These are phyloP conservation scores for Petrolisthes manimaculis DNA, from an alignment of 2,888 invertebrate genomes.

Conservation along the genomic window DNA sequence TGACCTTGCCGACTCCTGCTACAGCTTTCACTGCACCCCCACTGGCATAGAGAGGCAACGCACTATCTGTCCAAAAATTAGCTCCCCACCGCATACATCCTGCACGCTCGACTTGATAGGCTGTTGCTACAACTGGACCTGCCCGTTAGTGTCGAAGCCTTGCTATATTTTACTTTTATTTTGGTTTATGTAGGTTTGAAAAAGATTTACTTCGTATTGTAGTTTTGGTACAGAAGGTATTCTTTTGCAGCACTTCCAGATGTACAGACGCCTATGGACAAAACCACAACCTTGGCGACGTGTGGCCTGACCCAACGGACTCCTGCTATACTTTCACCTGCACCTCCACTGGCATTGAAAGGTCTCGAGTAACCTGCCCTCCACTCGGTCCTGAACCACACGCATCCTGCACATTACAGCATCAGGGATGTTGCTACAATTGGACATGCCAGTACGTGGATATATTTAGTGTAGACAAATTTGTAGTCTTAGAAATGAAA, in stretches of 20 bases:
- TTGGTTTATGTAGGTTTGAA: too few species aligned
- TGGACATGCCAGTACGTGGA: background rate
- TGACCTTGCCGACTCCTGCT: background rate
- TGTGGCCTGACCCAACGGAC: conserved; percentile 1
- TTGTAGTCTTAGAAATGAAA: too few species aligned
- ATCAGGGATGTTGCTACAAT: background rate
- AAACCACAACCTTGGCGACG: background rate
- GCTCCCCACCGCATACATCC: background rate
- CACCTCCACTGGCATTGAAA: background rate
- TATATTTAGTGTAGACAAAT: too few species aligned
- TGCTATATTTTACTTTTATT: too few species aligned
- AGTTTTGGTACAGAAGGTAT: too few species aligned
- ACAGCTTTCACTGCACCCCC: background rate
- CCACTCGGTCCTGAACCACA: background rate
- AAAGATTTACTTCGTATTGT: too few species aligned
- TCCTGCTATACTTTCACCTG: conserved; percentile 4
- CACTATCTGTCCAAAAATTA: background rate
- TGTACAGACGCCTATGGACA: background rate
- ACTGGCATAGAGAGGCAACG: background rate
- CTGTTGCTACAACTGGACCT: background rate
- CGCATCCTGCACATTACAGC: background rate
- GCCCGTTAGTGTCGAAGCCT: background rate
- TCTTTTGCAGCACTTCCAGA: background rate
- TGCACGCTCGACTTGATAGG: background rate
- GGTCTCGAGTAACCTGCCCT: background rate